Evolutionary conservation across 2,113 vertebrate species (phyloP).

Genomic region (Elachura formosa): DNA sequence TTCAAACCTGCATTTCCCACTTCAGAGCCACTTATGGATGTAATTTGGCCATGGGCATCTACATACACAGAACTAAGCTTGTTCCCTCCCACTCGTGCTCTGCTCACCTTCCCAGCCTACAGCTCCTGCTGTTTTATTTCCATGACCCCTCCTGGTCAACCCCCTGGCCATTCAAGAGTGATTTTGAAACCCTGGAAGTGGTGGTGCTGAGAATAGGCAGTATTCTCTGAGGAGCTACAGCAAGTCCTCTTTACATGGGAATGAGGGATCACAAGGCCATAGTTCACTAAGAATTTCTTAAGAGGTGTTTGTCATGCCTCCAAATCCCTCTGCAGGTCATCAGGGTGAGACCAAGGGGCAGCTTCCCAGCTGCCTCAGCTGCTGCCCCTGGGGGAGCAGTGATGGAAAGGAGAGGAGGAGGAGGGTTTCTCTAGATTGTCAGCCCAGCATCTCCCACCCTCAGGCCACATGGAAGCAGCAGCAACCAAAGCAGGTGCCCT

Average conservation of each 20-base stretch:
- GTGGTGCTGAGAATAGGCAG: background rate
- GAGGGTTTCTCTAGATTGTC: background rate
- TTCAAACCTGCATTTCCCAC: background rate
- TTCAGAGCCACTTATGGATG: background rate
- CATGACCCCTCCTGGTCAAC: background rate
- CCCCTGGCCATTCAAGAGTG: background rate
- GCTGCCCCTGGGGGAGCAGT: background rate
- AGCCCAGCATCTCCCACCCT: background rate
- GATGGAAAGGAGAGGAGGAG: background rate
- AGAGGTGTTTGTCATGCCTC: background rate
- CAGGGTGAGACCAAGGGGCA: background rate
- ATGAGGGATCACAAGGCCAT: background rate
- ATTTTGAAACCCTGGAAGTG: background rate
- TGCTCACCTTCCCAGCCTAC: background rate
- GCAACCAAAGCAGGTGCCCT: background rate
- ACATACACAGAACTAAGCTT: background rate
- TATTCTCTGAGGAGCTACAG: fast-evolving
- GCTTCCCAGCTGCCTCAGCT: background rate
- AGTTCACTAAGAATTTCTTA: background rate
- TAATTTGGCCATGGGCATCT: background rate
- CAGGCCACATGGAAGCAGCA: background rate
- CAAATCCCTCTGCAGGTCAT: background rate
- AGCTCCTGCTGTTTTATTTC: background rate
- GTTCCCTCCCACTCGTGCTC: background rate
- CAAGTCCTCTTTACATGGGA: background rate